Conservation (phyloP, 2,113 vertebrate species). For the Plotosus lineatus region DNA sequence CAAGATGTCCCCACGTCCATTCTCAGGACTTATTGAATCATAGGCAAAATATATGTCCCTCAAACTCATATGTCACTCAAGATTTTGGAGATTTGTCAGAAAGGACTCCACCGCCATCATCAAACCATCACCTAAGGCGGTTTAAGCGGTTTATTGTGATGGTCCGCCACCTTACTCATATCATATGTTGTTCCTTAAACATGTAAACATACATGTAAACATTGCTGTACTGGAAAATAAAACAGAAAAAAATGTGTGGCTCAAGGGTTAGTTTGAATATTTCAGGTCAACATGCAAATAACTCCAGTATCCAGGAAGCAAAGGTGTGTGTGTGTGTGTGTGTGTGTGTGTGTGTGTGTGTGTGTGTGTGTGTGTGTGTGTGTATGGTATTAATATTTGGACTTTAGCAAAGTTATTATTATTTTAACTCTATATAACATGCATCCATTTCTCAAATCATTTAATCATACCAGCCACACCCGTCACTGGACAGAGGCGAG, state of each 20-base stretch:
- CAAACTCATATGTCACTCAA: neutral
- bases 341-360: neutral
- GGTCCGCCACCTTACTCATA: neutral
- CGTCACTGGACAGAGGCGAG: too few species aligned
- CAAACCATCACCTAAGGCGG: neutral
- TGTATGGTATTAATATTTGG: neutral
- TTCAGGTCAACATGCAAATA: constrained; percentile 14
- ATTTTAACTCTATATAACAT: neutral
- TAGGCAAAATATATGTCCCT: too few species aligned
- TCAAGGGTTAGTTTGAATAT: neutral
- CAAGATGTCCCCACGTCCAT: neutral
- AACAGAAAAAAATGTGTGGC: neutral
- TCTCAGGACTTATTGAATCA: neutral
- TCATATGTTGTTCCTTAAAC: neutral
- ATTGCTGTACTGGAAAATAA: neutral
- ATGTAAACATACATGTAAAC: neutral
- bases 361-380: neutral
- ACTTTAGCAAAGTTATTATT: neutral
- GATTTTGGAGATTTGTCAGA: neutral
- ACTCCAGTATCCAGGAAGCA: neutral
- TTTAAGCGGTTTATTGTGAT: too few species aligned
- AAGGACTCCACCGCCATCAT: neutral
- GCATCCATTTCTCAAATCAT: too few species aligned
- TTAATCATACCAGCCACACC: too few species aligned
- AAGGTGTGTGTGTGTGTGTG: neutral